Conservation (phyloP, 2,888 invertebrate genomes). For the Heteromurus nitidus region DNA sequence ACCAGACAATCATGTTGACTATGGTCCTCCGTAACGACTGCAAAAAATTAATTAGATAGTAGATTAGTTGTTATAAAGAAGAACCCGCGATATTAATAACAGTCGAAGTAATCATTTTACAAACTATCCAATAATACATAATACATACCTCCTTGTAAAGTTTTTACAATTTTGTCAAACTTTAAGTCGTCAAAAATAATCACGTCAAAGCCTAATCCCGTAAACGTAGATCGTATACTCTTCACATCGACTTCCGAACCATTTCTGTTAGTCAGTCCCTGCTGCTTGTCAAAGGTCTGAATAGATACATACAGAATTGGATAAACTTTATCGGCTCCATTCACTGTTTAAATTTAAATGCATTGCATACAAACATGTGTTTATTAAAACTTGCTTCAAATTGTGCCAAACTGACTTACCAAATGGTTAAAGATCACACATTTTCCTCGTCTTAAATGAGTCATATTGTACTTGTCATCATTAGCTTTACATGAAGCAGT, state of each 20-base stretch:
- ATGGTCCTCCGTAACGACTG: slow-evolving; percentile 43
- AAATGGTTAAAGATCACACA: slow-evolving; percentile 67
- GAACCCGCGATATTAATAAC: too few species aligned
- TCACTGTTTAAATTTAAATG: too few species aligned
- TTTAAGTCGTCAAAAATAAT: slow-evolving; percentile 17
- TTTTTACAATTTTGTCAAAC: slow-evolving; percentile 13
- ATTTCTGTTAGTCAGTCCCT: slow-evolving; percentile 82
- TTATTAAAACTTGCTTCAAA: not conserved
- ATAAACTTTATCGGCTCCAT: too few species aligned
- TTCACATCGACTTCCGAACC: slow-evolving; percentile 91
- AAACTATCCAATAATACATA: not conserved
- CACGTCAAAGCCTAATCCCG: slow-evolving; percentile 57
- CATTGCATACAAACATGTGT: too few species aligned
- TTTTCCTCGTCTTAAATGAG: slow-evolving; percentile 53
- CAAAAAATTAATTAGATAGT: too few species aligned
- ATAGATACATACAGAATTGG: not conserved
- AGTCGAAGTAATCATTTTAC: too few species aligned
- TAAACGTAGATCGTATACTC: slow-evolving; percentile 77
- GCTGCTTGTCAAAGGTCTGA: slow-evolving; percentile 81
- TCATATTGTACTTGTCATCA: slow-evolving; percentile 62
- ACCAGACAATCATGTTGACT: slow-evolving; percentile 21
- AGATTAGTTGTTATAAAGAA: too few species aligned
- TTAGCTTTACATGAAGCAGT: slow-evolving; percentile 26
- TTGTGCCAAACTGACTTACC: too few species aligned
- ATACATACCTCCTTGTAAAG: not conserved